Conservation (phyloP, 2,888 invertebrate species). For the Drosophila testacea region DNA sequence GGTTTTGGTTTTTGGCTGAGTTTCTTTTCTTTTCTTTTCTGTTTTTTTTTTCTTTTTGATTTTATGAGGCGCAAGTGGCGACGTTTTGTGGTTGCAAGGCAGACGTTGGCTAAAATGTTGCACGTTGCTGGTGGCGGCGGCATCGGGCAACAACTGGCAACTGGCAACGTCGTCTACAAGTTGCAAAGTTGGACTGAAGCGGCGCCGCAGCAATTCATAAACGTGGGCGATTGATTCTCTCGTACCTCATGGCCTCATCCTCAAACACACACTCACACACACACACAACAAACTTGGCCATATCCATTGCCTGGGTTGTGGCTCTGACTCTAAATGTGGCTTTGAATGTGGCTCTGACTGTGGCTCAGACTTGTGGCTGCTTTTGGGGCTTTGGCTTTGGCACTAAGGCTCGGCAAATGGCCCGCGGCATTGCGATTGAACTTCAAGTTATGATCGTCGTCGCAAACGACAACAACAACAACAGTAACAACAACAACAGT, state of each 20-base stretch:
- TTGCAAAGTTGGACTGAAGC: slow-evolving; percentile 59
- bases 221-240: slow-evolving; percentile 84
- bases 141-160: slow-evolving; percentile 21
- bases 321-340: slow-evolving; percentile 32
- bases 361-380: slow-evolving; percentile 44
- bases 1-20: slow-evolving; percentile 43
- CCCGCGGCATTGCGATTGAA: slow-evolving; percentile 85
- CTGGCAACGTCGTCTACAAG: slow-evolving; percentile 41
- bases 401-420: slow-evolving; percentile 84
- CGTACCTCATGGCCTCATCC: slow-evolving; percentile 76
- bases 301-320: too few species aligned
- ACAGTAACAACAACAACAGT: slow-evolving; percentile 28
- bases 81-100: slow-evolving; percentile 80
- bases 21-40: slow-evolving; percentile 22
- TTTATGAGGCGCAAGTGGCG: slow-evolving; percentile 81
- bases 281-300: too few species aligned
- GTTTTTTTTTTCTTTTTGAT: slow-evolving; percentile 41
- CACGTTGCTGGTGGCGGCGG: slow-evolving; percentile 70
- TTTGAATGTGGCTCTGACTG: slow-evolving; percentile 9
- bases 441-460: slow-evolving; percentile 84
- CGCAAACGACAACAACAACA: slow-evolving; percentile 52
- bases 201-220: slow-evolving; percentile 82
- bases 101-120: slow-evolving; percentile 79
- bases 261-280: slow-evolving; percentile 4
- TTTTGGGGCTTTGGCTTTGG: slow-evolving; percentile 80